A percentile compares a stretch with the other conserved stretches of the same genome.
phyloP scores from a whole-genome alignment of 2,888 invertebrate genomes.

The Clivina fossor region DNA sequence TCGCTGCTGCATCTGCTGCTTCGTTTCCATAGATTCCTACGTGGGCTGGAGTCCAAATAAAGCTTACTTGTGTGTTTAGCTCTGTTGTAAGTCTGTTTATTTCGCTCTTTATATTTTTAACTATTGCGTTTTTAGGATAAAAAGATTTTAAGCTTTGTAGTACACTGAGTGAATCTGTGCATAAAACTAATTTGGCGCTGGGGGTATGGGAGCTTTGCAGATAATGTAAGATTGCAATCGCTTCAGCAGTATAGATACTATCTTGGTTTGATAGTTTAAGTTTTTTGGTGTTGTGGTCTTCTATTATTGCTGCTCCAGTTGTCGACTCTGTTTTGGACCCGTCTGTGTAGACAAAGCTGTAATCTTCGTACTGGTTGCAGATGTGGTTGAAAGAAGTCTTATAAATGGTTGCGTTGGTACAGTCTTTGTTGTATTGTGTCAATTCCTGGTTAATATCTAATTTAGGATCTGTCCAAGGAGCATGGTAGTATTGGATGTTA shows the following conservation, averaged over 20 bases:
- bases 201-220: slow-evolving; percentile 1
- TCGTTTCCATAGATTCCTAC: background rate
- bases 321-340: background rate
- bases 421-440: no score
- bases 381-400: background rate
- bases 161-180: background rate
- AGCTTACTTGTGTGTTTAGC: background rate
- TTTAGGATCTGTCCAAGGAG: background rate
- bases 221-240: background rate
- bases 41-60: slow-evolving; percentile 2
- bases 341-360: background rate
- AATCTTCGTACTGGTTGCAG: background rate
- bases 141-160: background rate
- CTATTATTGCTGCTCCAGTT: slow-evolving; percentile 1
- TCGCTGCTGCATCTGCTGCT: no score
- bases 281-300: background rate
- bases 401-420: background rate
- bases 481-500: background rate
- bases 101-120: slow-evolving; percentile 3
- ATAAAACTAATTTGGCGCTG: background rate
- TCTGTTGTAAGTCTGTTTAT: background rate
- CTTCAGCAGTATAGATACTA: slow-evolving; percentile 5
- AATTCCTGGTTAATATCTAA: background rate
- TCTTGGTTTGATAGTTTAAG: slow-evolving; percentile 7
- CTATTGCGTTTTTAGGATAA: background rate